Percentiles rank a stretch among this genome's conserved stretches.
Conservation (phyloP, 1,140 invertebrate species). For the Drosophila micromelanica region DNA sequence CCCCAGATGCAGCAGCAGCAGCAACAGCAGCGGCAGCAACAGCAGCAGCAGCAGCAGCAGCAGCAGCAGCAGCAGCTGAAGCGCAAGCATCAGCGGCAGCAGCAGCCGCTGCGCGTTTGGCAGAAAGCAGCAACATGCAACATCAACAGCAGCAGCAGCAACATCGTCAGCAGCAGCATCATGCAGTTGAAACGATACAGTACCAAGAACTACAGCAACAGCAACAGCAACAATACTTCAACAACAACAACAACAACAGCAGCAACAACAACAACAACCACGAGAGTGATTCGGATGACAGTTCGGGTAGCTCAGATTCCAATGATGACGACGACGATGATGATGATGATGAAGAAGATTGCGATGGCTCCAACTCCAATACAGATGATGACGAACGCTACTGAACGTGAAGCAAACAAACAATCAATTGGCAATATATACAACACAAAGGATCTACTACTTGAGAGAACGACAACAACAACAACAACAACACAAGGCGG, state of each 20-base stretch:
- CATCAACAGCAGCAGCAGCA: conserved; percentile 22
- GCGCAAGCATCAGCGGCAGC: conserved; percentile 24
- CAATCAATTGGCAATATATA: conserved; percentile 34
- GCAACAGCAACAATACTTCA: conserved; percentile 1
- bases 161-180: conserved; percentile 51
- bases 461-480: conserved; percentile 10
- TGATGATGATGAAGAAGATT: conserved; percentile 61
- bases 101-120: conserved; percentile 23
- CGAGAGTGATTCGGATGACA: conserved; percentile 72
- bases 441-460: conserved; percentile 33
- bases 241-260: conserved; percentile 28
- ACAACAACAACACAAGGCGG: conserved; percentile 24
- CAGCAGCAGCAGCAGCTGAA: conserved; percentile 33
- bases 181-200: conserved; percentile 69
- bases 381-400: conserved; percentile 72
- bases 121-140: conserved; percentile 19
- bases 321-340: conserved; percentile 70
- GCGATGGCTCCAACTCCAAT: conserved; percentile 73
- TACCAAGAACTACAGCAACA: conserved; percentile 42
- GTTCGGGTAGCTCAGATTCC: conserved; percentile 75
- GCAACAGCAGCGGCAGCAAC: conserved; percentile 7
- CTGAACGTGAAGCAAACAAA: conserved; percentile 53
- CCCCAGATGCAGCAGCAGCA: neutral
- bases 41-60: conserved; percentile 14
- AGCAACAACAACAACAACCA: conserved; percentile 39